A percentile compares a stretch with the other conserved stretches of the same genome.
Conservation (phyloP, 2,797 vertebrate genomes). For the Austrolebias charrua region DNA sequence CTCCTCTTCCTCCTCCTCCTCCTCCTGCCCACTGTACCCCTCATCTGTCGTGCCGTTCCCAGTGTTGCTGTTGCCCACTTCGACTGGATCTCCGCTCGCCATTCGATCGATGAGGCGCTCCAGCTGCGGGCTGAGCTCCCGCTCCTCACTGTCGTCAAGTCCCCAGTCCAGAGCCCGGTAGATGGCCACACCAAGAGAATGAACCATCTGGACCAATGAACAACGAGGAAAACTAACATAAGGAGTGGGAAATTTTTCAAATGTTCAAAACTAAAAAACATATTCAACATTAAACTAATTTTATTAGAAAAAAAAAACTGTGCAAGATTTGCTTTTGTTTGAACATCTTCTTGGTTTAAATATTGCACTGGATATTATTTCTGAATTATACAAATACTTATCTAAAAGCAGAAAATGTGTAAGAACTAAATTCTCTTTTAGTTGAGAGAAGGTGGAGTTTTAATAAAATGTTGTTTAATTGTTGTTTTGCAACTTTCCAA, state of each 20-base stretch:
- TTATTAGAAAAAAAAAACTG: neutral
- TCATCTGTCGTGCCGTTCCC: constrained; percentile 78
- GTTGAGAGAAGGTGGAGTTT: too few species aligned
- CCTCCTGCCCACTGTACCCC: constrained; percentile 89
- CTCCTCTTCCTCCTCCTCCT: constrained; percentile 87
- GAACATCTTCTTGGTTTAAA: too few species aligned
- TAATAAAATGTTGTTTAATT: too few species aligned
- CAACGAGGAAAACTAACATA: neutral
- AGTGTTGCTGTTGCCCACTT: constrained; percentile 32
- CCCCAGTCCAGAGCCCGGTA: constrained; percentile 97
- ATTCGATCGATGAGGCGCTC: constrained; percentile 93
- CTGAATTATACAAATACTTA: too few species aligned
- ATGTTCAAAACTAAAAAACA: too few species aligned
- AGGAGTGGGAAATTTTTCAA: too few species aligned
- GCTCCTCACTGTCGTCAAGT: constrained; percentile 90
- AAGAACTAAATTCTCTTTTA: too few species aligned
- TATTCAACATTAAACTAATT: neutral
- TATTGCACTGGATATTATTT: too few species aligned
- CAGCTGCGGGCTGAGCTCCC: constrained; percentile 90
- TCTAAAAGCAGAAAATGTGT: too few species aligned
- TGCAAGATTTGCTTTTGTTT: too few species aligned
- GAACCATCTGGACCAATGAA: constrained; percentile 83
- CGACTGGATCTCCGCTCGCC: constrained; percentile 78
- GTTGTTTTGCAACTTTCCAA: too few species aligned
- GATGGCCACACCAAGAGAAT: constrained; percentile 90